These are phyloP conservation scores for Paradoxurus hermaphroditus DNA, from an alignment of 2,113 vertebrate genomes.

Conservation along the genomic window DNA sequence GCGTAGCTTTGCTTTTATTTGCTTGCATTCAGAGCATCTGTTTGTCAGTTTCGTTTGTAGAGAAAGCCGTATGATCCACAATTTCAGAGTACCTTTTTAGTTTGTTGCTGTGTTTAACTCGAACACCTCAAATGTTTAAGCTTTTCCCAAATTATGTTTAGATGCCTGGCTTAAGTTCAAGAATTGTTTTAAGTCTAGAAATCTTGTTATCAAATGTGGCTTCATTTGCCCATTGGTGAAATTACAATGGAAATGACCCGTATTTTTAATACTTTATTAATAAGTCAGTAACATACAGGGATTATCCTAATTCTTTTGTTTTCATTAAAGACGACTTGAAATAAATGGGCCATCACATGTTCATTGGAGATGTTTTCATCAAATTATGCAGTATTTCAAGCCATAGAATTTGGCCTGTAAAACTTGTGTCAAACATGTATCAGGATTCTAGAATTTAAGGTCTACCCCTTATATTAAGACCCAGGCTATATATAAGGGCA, in stretches of 20 bases:
- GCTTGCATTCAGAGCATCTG: neutral
- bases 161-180: neutral
- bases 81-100: conserved; percentile 12
- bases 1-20: conserved; percentile 52
- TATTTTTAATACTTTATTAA: conserved; percentile 56
- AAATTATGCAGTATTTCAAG: conserved; percentile 24
- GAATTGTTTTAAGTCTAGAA: conserved; percentile 14
- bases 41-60: conserved; percentile 2
- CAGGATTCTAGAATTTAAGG: neutral
- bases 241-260: conserved; percentile 20
- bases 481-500: conserved; percentile 6
- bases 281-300: conserved; percentile 6
- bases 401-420: conserved; percentile 31
- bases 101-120: conserved; percentile 34
- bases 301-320: conserved; percentile 58
- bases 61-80: neutral
- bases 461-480: neutral
- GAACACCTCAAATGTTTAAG: conserved; percentile 22
- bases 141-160: conserved; percentile 41
- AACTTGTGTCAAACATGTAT: conserved; percentile 20
- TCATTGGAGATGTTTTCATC: neutral
- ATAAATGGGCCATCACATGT: conserved; percentile 37
- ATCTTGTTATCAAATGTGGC: conserved; percentile 19
- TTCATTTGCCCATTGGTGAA: conserved; percentile 47
- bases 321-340: conserved; percentile 54